Conservation (phyloP, 2,113 vertebrate species). For the Bos javanicus region DNA sequence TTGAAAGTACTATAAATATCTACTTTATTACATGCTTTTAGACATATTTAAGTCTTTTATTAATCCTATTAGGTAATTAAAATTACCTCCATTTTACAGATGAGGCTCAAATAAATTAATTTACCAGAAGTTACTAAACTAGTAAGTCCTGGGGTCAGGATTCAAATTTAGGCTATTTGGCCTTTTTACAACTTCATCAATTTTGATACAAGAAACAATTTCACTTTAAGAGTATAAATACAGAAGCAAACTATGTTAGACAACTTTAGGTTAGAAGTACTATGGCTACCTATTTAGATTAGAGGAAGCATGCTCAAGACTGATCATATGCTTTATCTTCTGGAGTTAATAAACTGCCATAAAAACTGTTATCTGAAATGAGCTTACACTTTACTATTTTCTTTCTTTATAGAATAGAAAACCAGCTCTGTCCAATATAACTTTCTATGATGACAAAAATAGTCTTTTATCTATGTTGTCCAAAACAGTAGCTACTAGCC, state of each 20-base stretch:
- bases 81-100: neutral
- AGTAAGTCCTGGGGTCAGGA: neutral
- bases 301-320: neutral
- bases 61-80: neutral
- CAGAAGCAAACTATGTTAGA: neutral
- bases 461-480: neutral
- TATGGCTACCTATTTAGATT: neutral
- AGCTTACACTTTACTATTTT: neutral
- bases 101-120: constrained; percentile 1
- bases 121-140: constrained; percentile 15
- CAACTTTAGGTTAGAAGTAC: neutral
- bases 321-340: neutral
- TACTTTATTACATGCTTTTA: neutral
- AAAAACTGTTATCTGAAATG: neutral
- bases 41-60: neutral
- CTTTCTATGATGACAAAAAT: neutral
- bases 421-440: neutral
- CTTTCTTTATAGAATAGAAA: neutral
- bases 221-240: constrained; percentile 12
- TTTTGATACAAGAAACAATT: constrained; percentile 26
- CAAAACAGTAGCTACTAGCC: neutral
- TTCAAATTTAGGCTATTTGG: constrained; percentile 6
- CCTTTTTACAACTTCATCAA: neutral
- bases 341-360: neutral
- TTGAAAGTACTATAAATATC: neutral